phyloP scores from a whole-genome alignment of 2,113 vertebrate species.

The Azemiops feae region DNA sequence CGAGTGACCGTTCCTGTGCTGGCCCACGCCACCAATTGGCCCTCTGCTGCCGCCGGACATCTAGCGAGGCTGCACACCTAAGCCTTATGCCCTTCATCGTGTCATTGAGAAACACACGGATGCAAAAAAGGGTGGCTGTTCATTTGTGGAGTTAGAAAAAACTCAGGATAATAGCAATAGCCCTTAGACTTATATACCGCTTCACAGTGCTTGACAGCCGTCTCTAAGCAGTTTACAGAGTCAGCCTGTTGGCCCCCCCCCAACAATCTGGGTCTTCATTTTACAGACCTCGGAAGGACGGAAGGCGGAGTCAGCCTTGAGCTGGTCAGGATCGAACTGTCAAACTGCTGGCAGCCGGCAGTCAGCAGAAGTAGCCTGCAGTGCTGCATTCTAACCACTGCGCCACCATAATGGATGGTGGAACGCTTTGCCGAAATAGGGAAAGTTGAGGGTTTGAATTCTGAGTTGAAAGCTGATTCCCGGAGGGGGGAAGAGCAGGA shows the following conservation, averaged over 20 bases:
- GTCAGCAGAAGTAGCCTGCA: too few relatives aligned
- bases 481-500: not conserved
- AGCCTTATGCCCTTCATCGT: not conserved
- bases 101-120: not conserved
- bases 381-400: too few relatives aligned
- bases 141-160: not conserved
- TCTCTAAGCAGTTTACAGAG: too few relatives aligned
- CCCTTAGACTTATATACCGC: too few relatives aligned
- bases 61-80: not conserved
- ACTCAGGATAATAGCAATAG: not conserved
- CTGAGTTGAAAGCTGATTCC: not conserved
- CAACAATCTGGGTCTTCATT: too few relatives aligned
- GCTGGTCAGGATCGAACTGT: too few relatives aligned
- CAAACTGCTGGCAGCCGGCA: too few relatives aligned
- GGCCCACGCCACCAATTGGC: not conserved
- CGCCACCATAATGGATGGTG: not conserved
- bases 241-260: too few relatives aligned
- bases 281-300: too few relatives aligned
- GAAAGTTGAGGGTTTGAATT: not conserved
- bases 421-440: not conserved
- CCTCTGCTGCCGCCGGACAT: not conserved
- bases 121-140: not conserved
- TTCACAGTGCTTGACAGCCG: too few relatives aligned
- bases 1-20: accelerated
- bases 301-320: too few relatives aligned